A percentile compares a stretch with the other conserved stretches of the same genome.
phyloP scores from a whole-genome alignment of 2,797 vertebrate species.

The Chelidonichthys spinosus region DNA sequence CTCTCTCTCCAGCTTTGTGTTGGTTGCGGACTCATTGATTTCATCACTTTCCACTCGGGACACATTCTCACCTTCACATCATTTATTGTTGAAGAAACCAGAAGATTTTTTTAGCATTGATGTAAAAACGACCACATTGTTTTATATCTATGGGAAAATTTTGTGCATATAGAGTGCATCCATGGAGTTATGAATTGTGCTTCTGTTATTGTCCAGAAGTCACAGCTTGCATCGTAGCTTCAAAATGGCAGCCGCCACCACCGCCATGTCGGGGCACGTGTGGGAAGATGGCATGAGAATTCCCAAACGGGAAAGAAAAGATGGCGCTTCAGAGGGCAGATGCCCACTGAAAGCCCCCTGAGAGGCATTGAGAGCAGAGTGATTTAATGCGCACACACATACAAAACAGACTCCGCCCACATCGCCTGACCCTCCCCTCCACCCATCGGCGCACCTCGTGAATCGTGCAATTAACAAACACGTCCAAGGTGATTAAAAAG shows the following conservation, averaged over 20 bases:
- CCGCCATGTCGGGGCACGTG: slow-evolving; percentile 74
- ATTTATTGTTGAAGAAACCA: slow-evolving; percentile 14
- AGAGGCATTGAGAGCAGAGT: slow-evolving; percentile 75
- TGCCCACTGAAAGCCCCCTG: slow-evolving; percentile 80
- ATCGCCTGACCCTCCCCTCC: slow-evolving; percentile 56
- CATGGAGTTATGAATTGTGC: background rate
- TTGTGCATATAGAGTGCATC: background rate
- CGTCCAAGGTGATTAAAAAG: slow-evolving; percentile 79
- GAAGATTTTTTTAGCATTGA: background rate
- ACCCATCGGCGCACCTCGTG: slow-evolving; percentile 60
- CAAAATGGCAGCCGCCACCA: slow-evolving; percentile 83
- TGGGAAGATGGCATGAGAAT: slow-evolving; percentile 74
- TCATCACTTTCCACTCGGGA: slow-evolving; percentile 31
- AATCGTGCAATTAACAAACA: slow-evolving; percentile 84
- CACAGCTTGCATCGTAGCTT: slow-evolving; percentile 38
- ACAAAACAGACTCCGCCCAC: slow-evolving; percentile 74
- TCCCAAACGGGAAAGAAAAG: slow-evolving; percentile 76
- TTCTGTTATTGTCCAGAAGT: slow-evolving; percentile 29
- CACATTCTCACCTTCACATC: slow-evolving; percentile 29
- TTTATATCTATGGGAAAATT: slow-evolving; percentile 1
- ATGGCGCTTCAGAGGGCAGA: slow-evolving; percentile 76
- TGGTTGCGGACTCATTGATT: slow-evolving; percentile 21
- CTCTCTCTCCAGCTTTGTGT: slow-evolving; percentile 19
- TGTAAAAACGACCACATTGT: background rate
- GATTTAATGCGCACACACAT: slow-evolving; percentile 80